Evolutionary conservation across 2,888 invertebrate species (phyloP), one percentile per base, ranked within the genome.

Genomic region (Erpobdella octoculata): DNA sequence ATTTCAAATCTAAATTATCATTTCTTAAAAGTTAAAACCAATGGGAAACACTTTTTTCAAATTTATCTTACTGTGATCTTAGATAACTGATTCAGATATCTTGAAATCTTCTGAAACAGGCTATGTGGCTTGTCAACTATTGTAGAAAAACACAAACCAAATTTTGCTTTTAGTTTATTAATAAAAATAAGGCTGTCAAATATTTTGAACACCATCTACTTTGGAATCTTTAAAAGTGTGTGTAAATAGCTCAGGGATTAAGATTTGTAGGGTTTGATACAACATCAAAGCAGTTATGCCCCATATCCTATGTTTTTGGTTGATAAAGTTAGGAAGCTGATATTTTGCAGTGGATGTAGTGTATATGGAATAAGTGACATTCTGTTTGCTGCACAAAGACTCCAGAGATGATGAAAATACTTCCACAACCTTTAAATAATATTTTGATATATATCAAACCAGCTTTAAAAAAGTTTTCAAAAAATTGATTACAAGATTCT

Each of bases 231-330:
- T 53, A n/a, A 53, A 53, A 25, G 21, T 53, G 53, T 53, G 18
- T 25, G 53, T 21, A 8, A 53, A 53, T 1, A 79, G 68, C 37
- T 76, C 78, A 12, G 81, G 81, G 1, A 79, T 79, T 21, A 81
- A n/a, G 12, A 79, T 36, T 8, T 73, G 77, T 25, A 84, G 74
- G 4, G 78, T 66, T 69, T 78, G 76, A 74, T 83, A 82, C n/a
- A 81, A 71, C 36, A 83, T 76, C 6, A 80, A 72, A 2, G 82
- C 82, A 5, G 84, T 82, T 31, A 84, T 74, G n/a, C 84, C 84
- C 84, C 84, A 84, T 61, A 84, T 73, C 6, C 71, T 70, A 61
- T 74, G 70, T 33, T 59, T 58, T 31, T 73, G 73, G 9, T 71
- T 72, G 8, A 46, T 15, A 64, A 59, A 75, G 15, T 72, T 73